These are phyloP conservation scores for Microtus californicus DNA, from an alignment of 2,797 vertebrate genomes.

Conservation along the genomic window DNA sequence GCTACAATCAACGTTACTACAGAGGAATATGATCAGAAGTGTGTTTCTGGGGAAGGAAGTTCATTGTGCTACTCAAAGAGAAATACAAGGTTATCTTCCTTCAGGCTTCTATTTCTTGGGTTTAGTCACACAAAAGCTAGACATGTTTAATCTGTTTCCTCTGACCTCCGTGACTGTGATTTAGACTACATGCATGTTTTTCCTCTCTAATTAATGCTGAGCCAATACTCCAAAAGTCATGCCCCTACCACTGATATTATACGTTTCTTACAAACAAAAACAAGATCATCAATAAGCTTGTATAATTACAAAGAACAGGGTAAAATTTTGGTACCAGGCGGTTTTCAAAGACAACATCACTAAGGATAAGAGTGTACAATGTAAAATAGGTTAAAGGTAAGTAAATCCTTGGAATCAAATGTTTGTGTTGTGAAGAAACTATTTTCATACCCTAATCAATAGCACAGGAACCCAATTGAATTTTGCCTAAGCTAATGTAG, in stretches of 20 bases:
- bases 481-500: slow-evolving; percentile 33
- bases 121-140: not conserved
- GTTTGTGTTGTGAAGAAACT: not conserved
- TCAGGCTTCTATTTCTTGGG: not conserved
- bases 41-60: not conserved
- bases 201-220: not conserved
- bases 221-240: not conserved
- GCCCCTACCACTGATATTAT: not conserved
- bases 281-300: not conserved
- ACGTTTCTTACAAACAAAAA: not conserved
- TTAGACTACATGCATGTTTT: not conserved
- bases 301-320: not conserved
- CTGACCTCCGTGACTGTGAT: not conserved
- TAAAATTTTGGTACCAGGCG: not conserved
- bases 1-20: not conserved
- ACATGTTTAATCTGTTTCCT: not conserved
- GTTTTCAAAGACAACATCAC: slow-evolving; percentile 38
- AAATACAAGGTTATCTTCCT: not conserved
- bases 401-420: not conserved
- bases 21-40: not conserved
- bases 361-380: not conserved
- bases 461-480: not conserved
- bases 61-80: not conserved
- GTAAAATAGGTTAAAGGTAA: slow-evolving; percentile 41
- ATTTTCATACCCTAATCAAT: slow-evolving; percentile 58